Conservation (phyloP, 1,140 invertebrate species). For the Rhyzopertha dominica region DNA sequence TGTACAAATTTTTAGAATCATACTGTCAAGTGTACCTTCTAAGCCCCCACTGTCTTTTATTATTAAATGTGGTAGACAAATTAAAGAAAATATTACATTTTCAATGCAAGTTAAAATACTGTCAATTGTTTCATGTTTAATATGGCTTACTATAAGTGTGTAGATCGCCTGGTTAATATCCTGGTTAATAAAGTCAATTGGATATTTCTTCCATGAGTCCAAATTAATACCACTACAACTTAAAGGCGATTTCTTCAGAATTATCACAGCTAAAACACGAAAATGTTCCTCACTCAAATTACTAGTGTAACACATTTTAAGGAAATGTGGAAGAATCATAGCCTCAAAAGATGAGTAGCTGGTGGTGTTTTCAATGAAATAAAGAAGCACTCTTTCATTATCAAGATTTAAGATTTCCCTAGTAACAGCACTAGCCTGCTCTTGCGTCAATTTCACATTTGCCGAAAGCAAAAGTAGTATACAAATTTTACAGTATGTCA, state of each 20-base stretch:
- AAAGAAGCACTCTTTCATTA: constrained; percentile 52
- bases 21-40: constrained; percentile 33
- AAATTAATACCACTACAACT: constrained; percentile 55
- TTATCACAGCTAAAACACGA: constrained; percentile 60
- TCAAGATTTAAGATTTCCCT: constrained; percentile 55
- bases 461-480: constrained; percentile 56
- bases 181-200: constrained; percentile 52
- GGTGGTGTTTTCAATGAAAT: constrained; percentile 60
- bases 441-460: constrained; percentile 60
- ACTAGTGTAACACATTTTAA: constrained; percentile 56
- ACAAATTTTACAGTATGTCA: constrained; percentile 53
- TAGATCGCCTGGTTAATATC: constrained; percentile 42
- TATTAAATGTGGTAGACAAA: constrained; percentile 58
- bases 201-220: constrained; percentile 60
- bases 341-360: constrained; percentile 66
- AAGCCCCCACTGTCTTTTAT: constrained; percentile 30
- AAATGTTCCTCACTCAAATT: constrained; percentile 51
- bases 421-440: constrained; percentile 60
- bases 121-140: constrained; percentile 40
- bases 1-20: constrained; percentile 16
- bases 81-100: constrained; percentile 51
- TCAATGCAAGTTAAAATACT: constrained; percentile 37
- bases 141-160: constrained; percentile 39
- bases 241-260: constrained; percentile 61
- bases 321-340: constrained; percentile 63